Conservation (phyloP, 2,113 vertebrate genomes). For the Phyllostomus discolor region DNA sequence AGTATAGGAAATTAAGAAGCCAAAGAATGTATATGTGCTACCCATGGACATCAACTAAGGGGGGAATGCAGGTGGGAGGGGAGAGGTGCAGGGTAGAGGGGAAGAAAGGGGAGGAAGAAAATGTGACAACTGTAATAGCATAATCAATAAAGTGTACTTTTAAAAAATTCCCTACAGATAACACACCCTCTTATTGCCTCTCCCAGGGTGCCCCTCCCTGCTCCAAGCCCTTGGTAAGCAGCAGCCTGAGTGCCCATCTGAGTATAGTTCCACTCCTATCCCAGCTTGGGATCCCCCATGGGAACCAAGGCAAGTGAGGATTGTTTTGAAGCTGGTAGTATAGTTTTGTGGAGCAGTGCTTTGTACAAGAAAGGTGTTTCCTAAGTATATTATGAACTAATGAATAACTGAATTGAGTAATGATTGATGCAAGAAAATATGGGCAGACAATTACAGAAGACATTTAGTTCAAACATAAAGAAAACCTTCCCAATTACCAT, state of each 20-base stretch:
- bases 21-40: too few relatives aligned
- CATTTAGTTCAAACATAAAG: background rate
- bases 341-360: background rate
- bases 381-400: background rate
- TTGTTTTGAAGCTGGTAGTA: background rate
- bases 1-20: too few relatives aligned
- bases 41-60: too few relatives aligned
- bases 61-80: too few relatives aligned
- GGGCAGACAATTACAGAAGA: background rate
- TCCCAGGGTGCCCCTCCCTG: background rate
- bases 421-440: background rate
- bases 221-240: background rate
- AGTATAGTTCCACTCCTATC: background rate
- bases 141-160: too few relatives aligned
- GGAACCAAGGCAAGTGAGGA: background rate
- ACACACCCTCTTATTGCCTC: background rate
- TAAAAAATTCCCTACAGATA: background rate
- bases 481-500: background rate
- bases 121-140: too few relatives aligned
- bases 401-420: background rate
- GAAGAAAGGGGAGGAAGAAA: too few relatives aligned
- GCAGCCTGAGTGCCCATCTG: too few relatives aligned
- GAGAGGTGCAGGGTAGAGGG: too few relatives aligned
- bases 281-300: background rate
- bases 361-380: background rate